Base-by-base conservation (phyloP, 2,797 vertebrate species). In the Eupleurogrammus muticus region DNA sequence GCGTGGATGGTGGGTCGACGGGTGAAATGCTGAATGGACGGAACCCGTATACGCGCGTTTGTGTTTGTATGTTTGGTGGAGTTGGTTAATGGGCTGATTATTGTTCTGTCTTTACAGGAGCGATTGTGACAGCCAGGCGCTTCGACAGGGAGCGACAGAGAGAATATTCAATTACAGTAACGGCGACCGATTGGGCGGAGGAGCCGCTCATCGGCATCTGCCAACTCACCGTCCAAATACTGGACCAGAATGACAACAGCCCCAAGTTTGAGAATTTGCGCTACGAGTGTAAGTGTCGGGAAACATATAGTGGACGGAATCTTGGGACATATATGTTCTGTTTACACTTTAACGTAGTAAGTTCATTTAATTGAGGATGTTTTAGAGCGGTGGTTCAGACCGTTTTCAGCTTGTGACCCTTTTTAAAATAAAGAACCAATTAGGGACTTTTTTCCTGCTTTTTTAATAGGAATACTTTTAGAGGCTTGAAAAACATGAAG, bases 221-320 rank as follows among this genome's bases (percentile, higher is more conserved):
- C 83, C 96, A 96, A 82, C 94, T 97, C 75, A 96, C 94, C 62
- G 44, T 97, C 69, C 82, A 95, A 83, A 96, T 97, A 86, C 87
- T 96, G 84, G 96, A 97, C 82, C 94, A 96, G 91, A 97, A 97
- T 60, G 96, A 97, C 87, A 97, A 97, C 80, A 96, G 93, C 87
- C 96, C 96, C 61, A 95, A 95, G 93, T 97, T 97, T 91, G 96
- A 97, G 92, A 97, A 96, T 89, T 86, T 94, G 64, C 95, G 77
- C 83, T 97, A 97, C 48, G 96, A 97, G 86, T 96, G 96, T 97
- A 93, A 96, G 95, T 93, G 49, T 34, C 57, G 49, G 17, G 54
- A 17, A 55, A 21, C 5, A 64, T 34, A 36, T 62, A 14, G 16
- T 47, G 71, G 35, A 52, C 56, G 11, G 46, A 61, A 42, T 54